These are phyloP conservation scores for Portunus trituberculatus DNA, from an alignment of 1,140 invertebrate species.

Conservation along the genomic window DNA sequence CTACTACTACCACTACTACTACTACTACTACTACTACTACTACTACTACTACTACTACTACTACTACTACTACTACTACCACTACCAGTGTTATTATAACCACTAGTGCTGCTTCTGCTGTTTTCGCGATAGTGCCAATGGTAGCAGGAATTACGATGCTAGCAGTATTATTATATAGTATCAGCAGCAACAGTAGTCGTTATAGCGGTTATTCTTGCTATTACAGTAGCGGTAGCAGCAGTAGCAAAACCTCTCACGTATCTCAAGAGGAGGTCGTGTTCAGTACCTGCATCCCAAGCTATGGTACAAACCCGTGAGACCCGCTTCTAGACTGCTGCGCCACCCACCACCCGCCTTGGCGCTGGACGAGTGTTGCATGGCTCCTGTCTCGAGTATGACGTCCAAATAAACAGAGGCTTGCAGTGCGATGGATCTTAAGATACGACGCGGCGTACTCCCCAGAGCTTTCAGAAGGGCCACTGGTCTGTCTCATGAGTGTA, in stretches of 20 bases:
- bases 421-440: neutral
- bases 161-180: no score
- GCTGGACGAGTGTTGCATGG: neutral
- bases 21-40: neutral
- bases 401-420: neutral
- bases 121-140: neutral
- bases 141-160: no score
- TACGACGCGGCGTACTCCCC: neutral
- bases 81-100: neutral
- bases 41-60: neutral
- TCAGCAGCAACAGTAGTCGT: neutral
- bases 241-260: no score
- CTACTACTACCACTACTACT: neutral
- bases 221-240: no score
- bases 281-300: no score
- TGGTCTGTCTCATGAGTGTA: neutral
- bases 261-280: no score
- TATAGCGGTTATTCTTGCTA: neutral
- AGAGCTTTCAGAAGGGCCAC: neutral
- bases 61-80: neutral
- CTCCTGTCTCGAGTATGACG: neutral
- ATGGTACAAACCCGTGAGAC: no score
- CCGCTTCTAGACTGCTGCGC: no score
- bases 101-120: neutral
- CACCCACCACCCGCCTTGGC: no score